These are phyloP conservation scores for Aplodontia rufa DNA, from an alignment of 2,113 vertebrate genomes.

Conservation along the genomic window DNA sequence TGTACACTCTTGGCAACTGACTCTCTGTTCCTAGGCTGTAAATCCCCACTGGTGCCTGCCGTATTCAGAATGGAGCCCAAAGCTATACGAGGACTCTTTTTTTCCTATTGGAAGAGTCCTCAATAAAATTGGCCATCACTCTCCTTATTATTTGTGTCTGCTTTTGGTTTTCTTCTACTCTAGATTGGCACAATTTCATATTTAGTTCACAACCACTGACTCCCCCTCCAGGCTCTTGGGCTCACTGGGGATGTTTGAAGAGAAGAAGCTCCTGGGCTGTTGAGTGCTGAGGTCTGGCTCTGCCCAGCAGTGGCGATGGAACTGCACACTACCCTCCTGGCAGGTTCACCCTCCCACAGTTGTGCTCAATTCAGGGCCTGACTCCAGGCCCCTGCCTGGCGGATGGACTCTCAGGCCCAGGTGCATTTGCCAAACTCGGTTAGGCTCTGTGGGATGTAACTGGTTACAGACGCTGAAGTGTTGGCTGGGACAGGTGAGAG, in stretches of 20 bases:
- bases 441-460: neutral
- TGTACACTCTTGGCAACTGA: neutral
- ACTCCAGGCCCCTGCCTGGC: fast-evolving
- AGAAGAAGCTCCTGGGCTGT: neutral
- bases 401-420: neutral
- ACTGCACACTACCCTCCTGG: neutral
- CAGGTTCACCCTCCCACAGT: no score
- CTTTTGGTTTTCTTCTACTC: neutral
- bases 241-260: neutral
- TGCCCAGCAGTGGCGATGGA: neutral
- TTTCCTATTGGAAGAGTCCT: neutral
- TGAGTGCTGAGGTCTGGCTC: neutral
- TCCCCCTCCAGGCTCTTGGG: neutral
- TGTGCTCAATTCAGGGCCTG: no score
- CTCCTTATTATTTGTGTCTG: neutral
- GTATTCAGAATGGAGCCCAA: neutral
- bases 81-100: neutral
- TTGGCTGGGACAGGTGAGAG: no score
- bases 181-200: neutral
- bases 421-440: neutral
- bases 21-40: neutral
- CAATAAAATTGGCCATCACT: neutral
- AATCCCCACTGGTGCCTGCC: no score
- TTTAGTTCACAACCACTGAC: neutral
- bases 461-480: neutral